These are phyloP conservation scores for Phortica magna DNA, from an alignment of 2,888 invertebrate genomes.

Conservation along the genomic window DNA sequence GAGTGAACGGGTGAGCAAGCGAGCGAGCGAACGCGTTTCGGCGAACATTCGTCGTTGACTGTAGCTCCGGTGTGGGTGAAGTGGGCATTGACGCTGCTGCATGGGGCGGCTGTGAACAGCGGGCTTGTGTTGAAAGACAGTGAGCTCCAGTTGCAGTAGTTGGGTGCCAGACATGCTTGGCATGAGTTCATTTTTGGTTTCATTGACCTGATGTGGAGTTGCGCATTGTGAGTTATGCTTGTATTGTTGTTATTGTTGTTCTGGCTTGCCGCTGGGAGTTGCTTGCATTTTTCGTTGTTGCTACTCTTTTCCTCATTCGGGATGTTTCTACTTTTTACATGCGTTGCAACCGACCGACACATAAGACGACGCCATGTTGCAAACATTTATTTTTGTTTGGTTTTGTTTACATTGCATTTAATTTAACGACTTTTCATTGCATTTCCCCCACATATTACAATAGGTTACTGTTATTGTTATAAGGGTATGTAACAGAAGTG, in stretches of 20 bases:
- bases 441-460: conserved; percentile 64
- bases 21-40: neutral
- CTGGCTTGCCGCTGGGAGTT: conserved; percentile 23
- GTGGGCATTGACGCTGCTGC: conserved; percentile 42
- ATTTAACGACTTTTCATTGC: conserved; percentile 33
- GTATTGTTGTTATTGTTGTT: conserved; percentile 7
- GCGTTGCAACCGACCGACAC: conserved; percentile 34
- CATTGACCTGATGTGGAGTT: conserved; percentile 62
- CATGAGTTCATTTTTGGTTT: conserved; percentile 68
- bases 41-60: conserved; percentile 28
- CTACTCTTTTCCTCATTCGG: conserved; percentile 40
- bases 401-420: neutral
- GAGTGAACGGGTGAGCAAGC: neutral
- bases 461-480: conserved; percentile 70
- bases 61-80: conserved; percentile 31
- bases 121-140: neutral
- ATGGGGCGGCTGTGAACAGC: conserved; percentile 55
- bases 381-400: conserved; percentile 36
- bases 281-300: conserved; percentile 32
- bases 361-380: conserved; percentile 54
- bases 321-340: conserved; percentile 45
- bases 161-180: conserved; percentile 50
- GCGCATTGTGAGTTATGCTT: conserved; percentile 39
- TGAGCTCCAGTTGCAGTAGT: conserved; percentile 47
- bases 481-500: conserved; percentile 27